These are phyloP conservation scores for Andrena camellia DNA, from an alignment of 2,888 invertebrate genomes.

Conservation along the genomic window DNA sequence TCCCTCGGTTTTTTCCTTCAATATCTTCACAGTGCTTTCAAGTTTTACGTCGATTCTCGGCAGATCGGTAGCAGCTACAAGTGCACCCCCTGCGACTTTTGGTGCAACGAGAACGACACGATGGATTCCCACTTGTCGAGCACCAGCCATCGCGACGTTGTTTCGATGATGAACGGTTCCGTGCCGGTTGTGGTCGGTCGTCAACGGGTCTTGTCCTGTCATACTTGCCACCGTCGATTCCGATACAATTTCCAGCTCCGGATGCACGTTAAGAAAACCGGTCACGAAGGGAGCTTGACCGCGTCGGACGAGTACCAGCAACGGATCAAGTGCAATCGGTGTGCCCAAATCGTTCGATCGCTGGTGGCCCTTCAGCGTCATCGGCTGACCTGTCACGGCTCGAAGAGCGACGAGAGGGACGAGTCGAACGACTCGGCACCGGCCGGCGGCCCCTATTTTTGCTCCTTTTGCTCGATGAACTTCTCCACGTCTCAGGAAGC, in stretches of 20 bases:
- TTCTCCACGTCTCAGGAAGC: conserved; percentile 89
- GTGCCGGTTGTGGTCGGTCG: conserved; percentile 92
- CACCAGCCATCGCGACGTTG: conserved; percentile 90
- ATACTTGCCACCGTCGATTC: conserved; percentile 89
- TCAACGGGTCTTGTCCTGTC: conserved; percentile 88
- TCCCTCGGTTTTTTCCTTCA: too few species aligned
- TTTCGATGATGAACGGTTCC: conserved; percentile 91
- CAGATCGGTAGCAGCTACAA: conserved; percentile 88
- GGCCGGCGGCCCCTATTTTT: conserved; percentile 86
- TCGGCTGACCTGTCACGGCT: conserved; percentile 87
- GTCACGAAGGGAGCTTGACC: conserved; percentile 86
- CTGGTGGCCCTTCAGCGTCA: conserved; percentile 90
- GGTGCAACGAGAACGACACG: conserved; percentile 87
- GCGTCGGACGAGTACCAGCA: conserved; percentile 89
- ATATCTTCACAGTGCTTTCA: neutral
- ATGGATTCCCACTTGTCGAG: conserved; percentile 90
- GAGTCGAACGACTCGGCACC: conserved; percentile 33
- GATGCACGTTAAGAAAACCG: conserved; percentile 86
- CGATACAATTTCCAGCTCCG: conserved; percentile 91
- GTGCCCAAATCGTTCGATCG: conserved; percentile 88
- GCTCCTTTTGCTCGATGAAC: conserved; percentile 89
- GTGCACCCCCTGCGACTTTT: conserved; percentile 91
- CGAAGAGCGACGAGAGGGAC: conserved; percentile 74
- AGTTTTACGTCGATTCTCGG: neutral
- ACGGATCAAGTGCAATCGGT: conserved; percentile 88